Base-by-base conservation (phyloP, 2,888 invertebrate species). In the Morpho deidamia region DNA sequence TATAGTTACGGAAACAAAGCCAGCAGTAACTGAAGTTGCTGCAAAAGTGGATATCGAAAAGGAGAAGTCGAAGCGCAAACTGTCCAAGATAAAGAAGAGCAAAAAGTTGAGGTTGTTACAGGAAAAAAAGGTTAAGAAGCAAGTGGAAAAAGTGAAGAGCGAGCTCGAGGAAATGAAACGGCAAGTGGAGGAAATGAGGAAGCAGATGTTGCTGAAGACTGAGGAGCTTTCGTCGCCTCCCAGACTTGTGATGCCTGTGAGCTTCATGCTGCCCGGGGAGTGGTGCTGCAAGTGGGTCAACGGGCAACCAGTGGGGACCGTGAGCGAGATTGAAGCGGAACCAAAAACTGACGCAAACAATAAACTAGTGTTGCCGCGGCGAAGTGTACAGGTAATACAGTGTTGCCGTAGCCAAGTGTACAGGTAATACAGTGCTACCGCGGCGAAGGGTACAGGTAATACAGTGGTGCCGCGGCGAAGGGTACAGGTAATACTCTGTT, bases 251-350 rank as follows among this genome's bases (percentile, higher is more conserved):
- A 66, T 83, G 71, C 76, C 80, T 5, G 81, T 79, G 58, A 77
- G 72, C 38, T 76, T 72, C 60, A 63, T 86, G 51, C 50, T 78
- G 65, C 80, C 84, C n/a, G 91, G 91, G 1, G 92, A 92, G 71
- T 93, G 93, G 93, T 91, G 92, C 60, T 93, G 91, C 65, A 91
- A 90, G 61, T 94, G 94, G 94, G 85, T 92, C n/a, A 92, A 94
- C 62, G 93, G 93, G 35, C 92, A 92, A 68, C 94, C 94, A 0
- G 91, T 93, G 41, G 94, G 94, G 0, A 73, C 72, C 8, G 90
- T 91, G 73, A 70, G 83, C 68, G 86, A 88, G 63, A 70, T 92
- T 32, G 80, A 78, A 53, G 61, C 66, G 2, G 79, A 90, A 35
- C 71, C 77, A 1, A 86, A 87, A 42, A 44, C 49, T 1, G 89